These are phyloP conservation scores for Brachypalpus laphriformis DNA, from an alignment of 2,888 invertebrate species.

Conservation along the genomic window DNA sequence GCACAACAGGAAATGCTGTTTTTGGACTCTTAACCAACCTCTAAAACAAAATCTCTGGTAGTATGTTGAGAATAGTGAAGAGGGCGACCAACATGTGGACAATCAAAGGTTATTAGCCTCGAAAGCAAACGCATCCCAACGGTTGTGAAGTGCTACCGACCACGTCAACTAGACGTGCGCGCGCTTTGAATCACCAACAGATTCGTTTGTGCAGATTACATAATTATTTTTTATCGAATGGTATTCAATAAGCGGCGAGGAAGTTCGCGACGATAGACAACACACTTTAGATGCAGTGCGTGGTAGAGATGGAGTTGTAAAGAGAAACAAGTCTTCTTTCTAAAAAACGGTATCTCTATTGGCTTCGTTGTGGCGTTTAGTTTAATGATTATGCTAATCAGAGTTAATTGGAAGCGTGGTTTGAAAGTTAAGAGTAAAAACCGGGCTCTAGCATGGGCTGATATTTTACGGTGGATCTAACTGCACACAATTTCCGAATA, in stretches of 20 bases:
- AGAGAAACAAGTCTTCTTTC: conserved; percentile 23
- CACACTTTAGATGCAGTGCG: conserved; percentile 3
- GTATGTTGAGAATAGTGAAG: conserved; percentile 2
- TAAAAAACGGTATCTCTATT: conserved; percentile 10
- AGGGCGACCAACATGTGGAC: conserved; percentile 31
- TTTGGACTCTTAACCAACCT: conserved; percentile 23
- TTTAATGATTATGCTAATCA: conserved; percentile 43
- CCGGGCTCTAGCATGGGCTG: conserved; percentile 3
- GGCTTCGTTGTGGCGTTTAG: conserved; percentile 12
- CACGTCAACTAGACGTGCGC: conserved; percentile 13
- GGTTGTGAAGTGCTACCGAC: conserved; percentile 5
- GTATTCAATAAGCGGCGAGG: conserved; percentile 25
- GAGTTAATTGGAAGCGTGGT: conserved; percentile 11
- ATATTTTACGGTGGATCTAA: conserved; percentile 1
- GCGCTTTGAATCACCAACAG: conserved; percentile 32
- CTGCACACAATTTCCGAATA: background rate
- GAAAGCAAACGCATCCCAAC: conserved; percentile 37
- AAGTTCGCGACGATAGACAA: background rate
- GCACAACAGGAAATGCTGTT: conserved; percentile 66
- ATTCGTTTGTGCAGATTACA: conserved; percentile 37
- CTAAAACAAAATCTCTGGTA: background rate
- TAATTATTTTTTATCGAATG: conserved; percentile 44
- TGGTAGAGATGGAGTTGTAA: background rate
- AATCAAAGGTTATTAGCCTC: conserved; percentile 57
- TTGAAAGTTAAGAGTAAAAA: background rate